Conservation (phyloP, 2,113 vertebrate genomes). For the Tor tambroides region DNA sequence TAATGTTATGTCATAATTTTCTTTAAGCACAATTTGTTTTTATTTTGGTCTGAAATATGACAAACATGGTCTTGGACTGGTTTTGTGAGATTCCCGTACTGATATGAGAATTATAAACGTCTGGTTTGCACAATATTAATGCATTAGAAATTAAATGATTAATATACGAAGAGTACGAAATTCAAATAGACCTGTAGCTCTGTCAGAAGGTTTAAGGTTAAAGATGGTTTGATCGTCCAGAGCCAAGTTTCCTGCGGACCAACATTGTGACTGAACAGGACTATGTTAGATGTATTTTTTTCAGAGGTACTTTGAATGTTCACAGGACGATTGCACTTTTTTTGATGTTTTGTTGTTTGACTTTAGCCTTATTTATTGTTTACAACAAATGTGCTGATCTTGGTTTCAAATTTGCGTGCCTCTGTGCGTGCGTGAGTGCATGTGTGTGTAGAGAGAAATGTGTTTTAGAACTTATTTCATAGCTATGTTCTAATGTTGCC, state of each 20-base stretch:
- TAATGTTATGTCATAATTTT: background rate
- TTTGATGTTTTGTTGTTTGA: slow-evolving; percentile 44
- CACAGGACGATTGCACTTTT: slow-evolving; percentile 63
- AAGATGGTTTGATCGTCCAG: background rate
- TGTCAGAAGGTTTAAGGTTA: background rate
- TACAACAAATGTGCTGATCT: slow-evolving; percentile 48
- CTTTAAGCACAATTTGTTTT: background rate
- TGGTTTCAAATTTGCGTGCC: slow-evolving; percentile 18
- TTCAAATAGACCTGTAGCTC: background rate
- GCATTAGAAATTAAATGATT: background rate
- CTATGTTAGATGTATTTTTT: slow-evolving; percentile 54
- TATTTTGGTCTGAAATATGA: background rate
- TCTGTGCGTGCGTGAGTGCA: background rate
- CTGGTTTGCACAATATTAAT: background rate
- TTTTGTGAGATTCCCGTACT: background rate
- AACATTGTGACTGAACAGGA: background rate
- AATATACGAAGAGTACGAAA: background rate
- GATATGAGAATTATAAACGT: background rate
- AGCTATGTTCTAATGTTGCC: slow-evolving; percentile 16
- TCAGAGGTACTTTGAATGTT: slow-evolving; percentile 46
- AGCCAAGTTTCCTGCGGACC: background rate
- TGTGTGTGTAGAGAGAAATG: slow-evolving; percentile 33
- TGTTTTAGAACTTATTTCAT: slow-evolving; percentile 25
- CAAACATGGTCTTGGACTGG: background rate
- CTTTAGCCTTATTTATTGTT: slow-evolving; percentile 67